These are phyloP conservation scores for Synodontis membranacea DNA, from an alignment of 2,113 vertebrate species.

Conservation along the genomic window DNA sequence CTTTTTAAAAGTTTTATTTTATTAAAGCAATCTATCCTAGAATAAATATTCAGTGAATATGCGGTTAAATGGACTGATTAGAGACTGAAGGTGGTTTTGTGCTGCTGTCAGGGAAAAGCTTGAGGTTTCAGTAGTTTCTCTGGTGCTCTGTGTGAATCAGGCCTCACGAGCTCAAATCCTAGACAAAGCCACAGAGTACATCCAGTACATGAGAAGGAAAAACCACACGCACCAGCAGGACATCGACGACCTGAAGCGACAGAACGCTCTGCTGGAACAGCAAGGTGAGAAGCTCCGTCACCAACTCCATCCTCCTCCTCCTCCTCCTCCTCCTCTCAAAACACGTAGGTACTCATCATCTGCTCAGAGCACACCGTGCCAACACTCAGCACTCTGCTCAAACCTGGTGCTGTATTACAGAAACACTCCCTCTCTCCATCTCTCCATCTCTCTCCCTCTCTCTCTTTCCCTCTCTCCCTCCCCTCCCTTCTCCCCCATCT, in stretches of 20 bases:
- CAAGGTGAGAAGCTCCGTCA: slow-evolving; percentile 78
- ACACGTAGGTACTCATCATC: not conserved
- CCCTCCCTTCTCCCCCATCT: not conserved
- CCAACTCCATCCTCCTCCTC: not conserved
- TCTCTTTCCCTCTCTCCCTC: not conserved
- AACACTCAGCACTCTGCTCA: not conserved
- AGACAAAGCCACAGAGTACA: slow-evolving; percentile 99
- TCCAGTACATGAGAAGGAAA: slow-evolving; percentile 99
- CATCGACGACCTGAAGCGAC: slow-evolving; percentile 96
- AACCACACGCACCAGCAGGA: slow-evolving; percentile 99
- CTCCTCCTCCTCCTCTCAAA: not conserved
- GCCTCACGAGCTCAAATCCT: slow-evolving; percentile 99
- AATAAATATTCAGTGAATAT: no score
- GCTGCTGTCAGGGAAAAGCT: not conserved
- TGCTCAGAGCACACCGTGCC: not conserved
- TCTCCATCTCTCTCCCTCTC: not conserved
- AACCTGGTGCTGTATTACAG: not conserved
- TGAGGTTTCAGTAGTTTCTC: not conserved
- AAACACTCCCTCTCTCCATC: not conserved
- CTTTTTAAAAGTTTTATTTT: no score
- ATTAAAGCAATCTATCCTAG: no score
- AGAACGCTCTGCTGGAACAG: slow-evolving; percentile 95
- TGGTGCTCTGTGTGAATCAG: slow-evolving; percentile 79
- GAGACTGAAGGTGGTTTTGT: no score
- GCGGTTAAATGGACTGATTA: no score